phyloP scores from a whole-genome alignment of 2,888 invertebrate species.

The Arge pagana region DNA sequence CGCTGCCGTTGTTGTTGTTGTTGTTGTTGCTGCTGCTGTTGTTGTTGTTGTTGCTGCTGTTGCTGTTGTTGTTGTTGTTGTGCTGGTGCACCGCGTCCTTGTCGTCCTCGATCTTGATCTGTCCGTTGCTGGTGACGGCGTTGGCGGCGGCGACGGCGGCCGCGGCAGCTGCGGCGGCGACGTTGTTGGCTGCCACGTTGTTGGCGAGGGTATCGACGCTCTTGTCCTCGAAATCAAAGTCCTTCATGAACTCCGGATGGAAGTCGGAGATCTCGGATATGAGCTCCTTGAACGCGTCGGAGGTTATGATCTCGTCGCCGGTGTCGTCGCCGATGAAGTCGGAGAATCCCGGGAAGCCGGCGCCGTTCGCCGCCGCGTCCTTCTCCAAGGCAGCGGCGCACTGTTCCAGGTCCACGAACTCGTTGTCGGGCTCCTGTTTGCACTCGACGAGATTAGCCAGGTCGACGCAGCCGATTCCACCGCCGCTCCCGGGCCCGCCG shows the following conservation, averaged over 20 bases:
- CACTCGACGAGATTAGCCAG: constrained; percentile 77
- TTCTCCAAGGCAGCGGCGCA: constrained; percentile 86
- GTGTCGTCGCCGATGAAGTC: constrained; percentile 85
- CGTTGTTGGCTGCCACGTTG: constrained; percentile 30
- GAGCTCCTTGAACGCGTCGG: constrained; percentile 82
- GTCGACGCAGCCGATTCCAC: constrained; percentile 59
- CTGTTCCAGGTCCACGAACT: constrained; percentile 83
- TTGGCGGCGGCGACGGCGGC: constrained; percentile 32
- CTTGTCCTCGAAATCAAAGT: constrained; percentile 74
- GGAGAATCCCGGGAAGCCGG: constrained; percentile 77
- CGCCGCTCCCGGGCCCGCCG: constrained; percentile 25
- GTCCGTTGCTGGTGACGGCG: constrained; percentile 45
- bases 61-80: constrained; percentile 38
- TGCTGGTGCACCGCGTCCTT: constrained; percentile 49
- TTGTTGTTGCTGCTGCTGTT: constrained; percentile 35
- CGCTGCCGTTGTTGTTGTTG: constrained; percentile 48
- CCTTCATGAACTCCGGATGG: constrained; percentile 80
- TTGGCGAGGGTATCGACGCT: constrained; percentile 46
- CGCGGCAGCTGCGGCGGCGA: constrained; percentile 27
- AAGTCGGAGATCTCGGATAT: constrained; percentile 86
- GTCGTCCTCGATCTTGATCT: constrained; percentile 55
- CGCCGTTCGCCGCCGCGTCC: constrained; percentile 74
- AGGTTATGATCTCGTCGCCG: constrained; percentile 74
- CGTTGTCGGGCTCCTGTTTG: constrained; percentile 82
- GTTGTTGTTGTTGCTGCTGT: constrained; percentile 28